Base-by-base conservation (phyloP, 1,140 invertebrate species). In the Drosophila orena region DNA sequence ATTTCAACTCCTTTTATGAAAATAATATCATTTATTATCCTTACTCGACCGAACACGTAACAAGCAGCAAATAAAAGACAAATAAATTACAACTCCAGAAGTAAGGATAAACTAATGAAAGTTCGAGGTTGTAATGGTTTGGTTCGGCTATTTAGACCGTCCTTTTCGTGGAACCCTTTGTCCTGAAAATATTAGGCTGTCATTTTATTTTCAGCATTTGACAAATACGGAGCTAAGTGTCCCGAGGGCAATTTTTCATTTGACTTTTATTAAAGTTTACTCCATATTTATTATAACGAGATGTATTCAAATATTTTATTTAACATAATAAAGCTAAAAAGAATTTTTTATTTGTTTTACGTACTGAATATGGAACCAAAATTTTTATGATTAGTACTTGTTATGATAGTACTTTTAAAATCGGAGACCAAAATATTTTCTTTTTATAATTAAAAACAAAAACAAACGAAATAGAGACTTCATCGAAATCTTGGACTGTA, bases 11-110 rank as follows among this genome's bases (percentile, higher is more conserved):
- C 5, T 47, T 58, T 14, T 37, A 24, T 12, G 56, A 58, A 3
- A 58, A 58, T 10, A 58, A 37, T 20, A n/a, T 27, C 12, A 11
- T 46, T n/a, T 30, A 46, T 35, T 58, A 58, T 37, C 30, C 56
- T 6, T 47, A 15, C 22, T 24, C 56, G 10, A 56, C 38, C 12
- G 4, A 34, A 35, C 56, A 58, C n/a, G 14, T 58, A 2, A 58
- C 30, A 24, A 37, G 8, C 12, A 58, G 5, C 12, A 37, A 11
- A 17, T 37, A 2, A 58, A 46, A 30, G 43, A 58, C 11, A 58
- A 27, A 7, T 58, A 43, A 20, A 15, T 58, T 8, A 58, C 7
- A 4, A 14, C 3, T 24, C 22, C 55, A 11, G 56, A 30, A n/a
- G 43, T 58, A 47, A 47, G n/a, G 24, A 30, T n/a, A 7, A 8